Percentiles rank a stretch among this genome's conserved stretches.
These are phyloP conservation scores for Hydropsyche tenuis DNA, from an alignment of 1,140 invertebrate genomes.

Conservation along the genomic window DNA sequence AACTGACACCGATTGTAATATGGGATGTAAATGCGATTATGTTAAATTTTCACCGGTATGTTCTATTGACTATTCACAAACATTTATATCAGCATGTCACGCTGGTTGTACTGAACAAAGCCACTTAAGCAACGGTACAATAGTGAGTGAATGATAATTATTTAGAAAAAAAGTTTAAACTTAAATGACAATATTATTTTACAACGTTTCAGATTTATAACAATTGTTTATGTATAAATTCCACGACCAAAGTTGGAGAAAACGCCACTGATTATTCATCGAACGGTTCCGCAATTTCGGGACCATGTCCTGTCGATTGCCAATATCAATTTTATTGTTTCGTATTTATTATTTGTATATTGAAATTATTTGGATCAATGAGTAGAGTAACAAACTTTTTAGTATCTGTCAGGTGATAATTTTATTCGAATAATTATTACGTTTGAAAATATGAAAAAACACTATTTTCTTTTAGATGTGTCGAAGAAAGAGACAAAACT, in stretches of 20 bases:
- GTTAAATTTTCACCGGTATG: constrained; percentile 75
- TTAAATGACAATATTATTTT: too few relatives aligned
- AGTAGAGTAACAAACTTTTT: constrained; percentile 74
- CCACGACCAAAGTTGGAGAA: background rate
- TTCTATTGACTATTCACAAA: constrained; percentile 60
- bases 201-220: constrained; percentile 55
- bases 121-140: constrained; percentile 50
- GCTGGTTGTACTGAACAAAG: constrained; percentile 66
- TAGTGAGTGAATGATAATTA: background rate
- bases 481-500: constrained; percentile 75
- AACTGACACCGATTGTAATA: constrained; percentile 64
- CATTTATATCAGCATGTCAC: constrained; percentile 75
- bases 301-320: constrained; percentile 73
- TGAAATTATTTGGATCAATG: constrained; percentile 72
- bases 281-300: constrained; percentile 63
- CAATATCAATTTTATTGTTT: constrained; percentile 71
- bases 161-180: background rate
- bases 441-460: too few relatives aligned
- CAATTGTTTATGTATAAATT: constrained; percentile 64
- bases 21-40: constrained; percentile 69
- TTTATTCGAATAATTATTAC: background rate
- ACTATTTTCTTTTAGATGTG: constrained; percentile 64
- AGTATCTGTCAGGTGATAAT: constrained; percentile 66
- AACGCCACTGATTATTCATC: background rate
- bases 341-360: constrained; percentile 69